These are phyloP conservation scores for Pluvianellus socialis DNA, from an alignment of 2,113 vertebrate genomes.

Conservation along the genomic window DNA sequence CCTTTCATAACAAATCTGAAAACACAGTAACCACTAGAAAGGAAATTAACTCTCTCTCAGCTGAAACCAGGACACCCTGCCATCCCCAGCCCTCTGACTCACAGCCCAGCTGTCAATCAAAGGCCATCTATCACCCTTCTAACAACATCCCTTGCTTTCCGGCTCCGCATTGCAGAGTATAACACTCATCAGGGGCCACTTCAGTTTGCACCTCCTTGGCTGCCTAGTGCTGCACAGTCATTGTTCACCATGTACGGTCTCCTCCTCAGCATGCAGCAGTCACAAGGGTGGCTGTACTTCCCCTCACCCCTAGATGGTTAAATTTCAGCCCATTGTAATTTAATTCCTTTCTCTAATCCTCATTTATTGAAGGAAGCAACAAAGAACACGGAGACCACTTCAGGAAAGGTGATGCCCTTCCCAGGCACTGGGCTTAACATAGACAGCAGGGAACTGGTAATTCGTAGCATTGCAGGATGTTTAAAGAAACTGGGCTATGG, in stretches of 20 bases:
- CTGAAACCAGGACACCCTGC: too few species aligned
- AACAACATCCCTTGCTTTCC: neutral
- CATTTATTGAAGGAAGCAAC: neutral
- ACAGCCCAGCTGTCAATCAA: neutral
- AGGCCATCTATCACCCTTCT: neutral
- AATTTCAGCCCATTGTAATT: neutral
- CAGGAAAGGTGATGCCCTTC: neutral
- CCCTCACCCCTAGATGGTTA: too few species aligned
- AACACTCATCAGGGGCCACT: neutral
- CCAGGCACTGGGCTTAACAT: accelerated
- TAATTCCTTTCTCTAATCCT: neutral
- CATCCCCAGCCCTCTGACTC: too few species aligned
- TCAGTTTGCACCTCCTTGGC: accelerated
- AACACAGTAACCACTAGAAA: too few species aligned
- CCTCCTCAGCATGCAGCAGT: neutral
- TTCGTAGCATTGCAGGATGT: neutral
- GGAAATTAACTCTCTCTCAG: too few species aligned
- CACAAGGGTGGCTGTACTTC: neutral
- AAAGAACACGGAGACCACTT: neutral
- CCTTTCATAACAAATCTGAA: too few species aligned
- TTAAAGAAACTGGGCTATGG: neutral
- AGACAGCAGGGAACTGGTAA: neutral
- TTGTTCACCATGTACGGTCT: accelerated
- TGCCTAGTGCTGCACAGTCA: too few species aligned
- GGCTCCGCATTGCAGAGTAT: neutral